Conservation (phyloP, 1,140 invertebrate species). For the Aphelenchoides avenae region DNA sequence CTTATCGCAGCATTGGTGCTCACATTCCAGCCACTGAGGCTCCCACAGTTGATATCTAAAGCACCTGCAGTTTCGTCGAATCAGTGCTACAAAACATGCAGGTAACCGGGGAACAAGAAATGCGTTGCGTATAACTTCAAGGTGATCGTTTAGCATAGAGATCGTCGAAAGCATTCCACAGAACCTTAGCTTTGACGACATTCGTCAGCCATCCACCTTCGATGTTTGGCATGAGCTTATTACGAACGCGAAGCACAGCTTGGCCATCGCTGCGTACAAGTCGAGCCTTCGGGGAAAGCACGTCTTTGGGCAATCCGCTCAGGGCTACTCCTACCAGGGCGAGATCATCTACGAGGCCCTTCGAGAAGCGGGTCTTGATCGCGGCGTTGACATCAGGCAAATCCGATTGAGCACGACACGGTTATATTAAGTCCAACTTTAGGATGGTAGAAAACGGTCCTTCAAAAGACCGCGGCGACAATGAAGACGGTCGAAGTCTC, state of each 20-base stretch:
- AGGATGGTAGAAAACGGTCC: constrained; percentile 56
- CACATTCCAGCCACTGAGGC: too few relatives aligned
- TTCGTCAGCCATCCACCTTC: constrained; percentile 39
- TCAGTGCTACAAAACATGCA: too few relatives aligned
- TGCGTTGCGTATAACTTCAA: too few relatives aligned
- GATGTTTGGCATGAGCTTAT: constrained; percentile 49
- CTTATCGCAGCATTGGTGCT: too few relatives aligned
- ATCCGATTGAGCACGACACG: too few relatives aligned
- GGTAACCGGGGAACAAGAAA: too few relatives aligned
- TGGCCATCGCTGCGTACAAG: constrained; percentile 56
- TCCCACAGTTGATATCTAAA: too few relatives aligned
- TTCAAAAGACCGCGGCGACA: constrained; percentile 57
- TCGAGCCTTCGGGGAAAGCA: constrained; percentile 53
- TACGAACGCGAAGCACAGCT: constrained; percentile 33
- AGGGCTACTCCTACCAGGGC: constrained; percentile 48
- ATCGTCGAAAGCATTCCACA: constrained; percentile 54
- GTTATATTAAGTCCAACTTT: too few relatives aligned
- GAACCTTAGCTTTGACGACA: constrained; percentile 41
- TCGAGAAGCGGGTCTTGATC: constrained; percentile 26
- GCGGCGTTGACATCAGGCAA: constrained; percentile 43
- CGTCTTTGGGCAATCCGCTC: constrained; percentile 38
- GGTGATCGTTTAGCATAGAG: constrained; percentile 46
- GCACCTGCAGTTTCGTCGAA: too few relatives aligned
- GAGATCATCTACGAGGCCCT: constrained; percentile 46
- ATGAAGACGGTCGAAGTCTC: constrained; percentile 49